phyloP scores from a whole-genome alignment of 2,888 invertebrate genomes.

The Microdon myrmicae region DNA sequence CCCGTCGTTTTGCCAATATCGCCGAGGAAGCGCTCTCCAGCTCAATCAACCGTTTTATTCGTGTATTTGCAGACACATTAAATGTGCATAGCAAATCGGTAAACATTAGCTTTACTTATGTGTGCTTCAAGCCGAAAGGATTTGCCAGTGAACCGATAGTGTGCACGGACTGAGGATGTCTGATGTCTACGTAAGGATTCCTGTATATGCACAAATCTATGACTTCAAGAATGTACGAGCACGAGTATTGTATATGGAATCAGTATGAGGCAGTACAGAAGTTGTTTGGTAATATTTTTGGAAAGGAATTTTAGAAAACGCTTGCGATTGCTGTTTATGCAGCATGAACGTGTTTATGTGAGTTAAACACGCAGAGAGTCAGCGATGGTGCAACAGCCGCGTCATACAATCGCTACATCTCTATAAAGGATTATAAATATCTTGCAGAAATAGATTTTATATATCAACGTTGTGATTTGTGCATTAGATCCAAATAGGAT shows the following conservation, averaged over 20 bases:
- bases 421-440: conserved; percentile 48
- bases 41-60: conserved; percentile 55
- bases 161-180: neutral
- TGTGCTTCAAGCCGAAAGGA: conserved; percentile 46
- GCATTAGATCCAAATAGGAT: conserved; percentile 6
- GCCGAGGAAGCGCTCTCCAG: conserved; percentile 45
- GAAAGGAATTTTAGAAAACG: conserved; percentile 15
- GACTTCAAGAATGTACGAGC: no score
- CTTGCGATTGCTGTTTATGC: conserved; percentile 18
- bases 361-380: conserved; percentile 18
- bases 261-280: neutral
- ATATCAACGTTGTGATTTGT: conserved; percentile 26
- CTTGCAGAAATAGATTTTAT: conserved; percentile 49
- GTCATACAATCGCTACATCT: conserved; percentile 35
- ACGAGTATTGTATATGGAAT: neutral
- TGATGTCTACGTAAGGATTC: neutral
- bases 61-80: conserved; percentile 55
- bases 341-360: conserved; percentile 31
- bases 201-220: no score
- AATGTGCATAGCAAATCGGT: conserved; percentile 54
- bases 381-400: neutral
- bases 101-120: conserved; percentile 54
- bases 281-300: conserved; percentile 6
- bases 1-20: conserved; percentile 48
- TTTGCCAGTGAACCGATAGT: conserved; percentile 30